Percentiles rank a stretch among this genome's conserved stretches.
Evolutionary conservation across 1,140 invertebrate genomes (phyloP).

Genomic region (Halictus rubicundus): DNA sequence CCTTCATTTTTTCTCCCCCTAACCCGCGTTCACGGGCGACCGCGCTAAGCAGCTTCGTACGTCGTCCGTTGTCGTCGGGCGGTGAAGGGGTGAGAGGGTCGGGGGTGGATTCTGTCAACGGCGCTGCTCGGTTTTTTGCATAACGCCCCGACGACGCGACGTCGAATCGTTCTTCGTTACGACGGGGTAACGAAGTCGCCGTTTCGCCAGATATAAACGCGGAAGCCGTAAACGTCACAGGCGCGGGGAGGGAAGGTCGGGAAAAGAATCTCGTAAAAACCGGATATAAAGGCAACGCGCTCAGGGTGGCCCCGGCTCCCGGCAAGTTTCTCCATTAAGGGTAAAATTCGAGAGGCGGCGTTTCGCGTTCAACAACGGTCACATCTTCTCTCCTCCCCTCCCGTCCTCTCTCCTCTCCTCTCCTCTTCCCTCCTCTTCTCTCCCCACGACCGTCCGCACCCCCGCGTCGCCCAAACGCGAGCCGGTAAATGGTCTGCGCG

Average conservation of each 20-base stretch:
- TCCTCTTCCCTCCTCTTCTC: too few relatives aligned
- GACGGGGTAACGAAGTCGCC: not conserved
- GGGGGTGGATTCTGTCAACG: not conserved
- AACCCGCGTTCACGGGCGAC: not conserved
- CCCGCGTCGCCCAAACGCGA: too few relatives aligned
- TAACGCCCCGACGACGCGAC: not conserved
- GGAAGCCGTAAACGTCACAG: constrained; percentile 46
- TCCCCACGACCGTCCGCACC: too few relatives aligned
- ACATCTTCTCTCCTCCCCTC: not conserved
- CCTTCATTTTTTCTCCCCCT: not conserved
- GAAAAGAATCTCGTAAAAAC: constrained; percentile 41
- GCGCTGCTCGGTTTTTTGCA: not conserved
- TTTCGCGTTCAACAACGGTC: constrained; percentile 38
- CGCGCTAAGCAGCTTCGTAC: not conserved
- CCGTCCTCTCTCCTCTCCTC: too few relatives aligned
- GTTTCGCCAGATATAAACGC: constrained; percentile 43
- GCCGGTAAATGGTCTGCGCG: constrained; percentile 22
- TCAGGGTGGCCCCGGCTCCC: not conserved
- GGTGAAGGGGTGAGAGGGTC: too few relatives aligned
- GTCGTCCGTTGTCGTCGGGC: not conserved
- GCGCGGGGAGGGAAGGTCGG: not conserved
- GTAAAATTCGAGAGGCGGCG: constrained; percentile 42
- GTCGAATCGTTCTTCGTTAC: constrained; percentile 37
- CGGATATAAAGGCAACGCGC: constrained; percentile 45
- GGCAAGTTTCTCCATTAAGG: constrained; percentile 41